Percentiles rank a stretch among this genome's conserved stretches.
These are phyloP conservation scores for Bursaphelenchus mucronatus DNA, from an alignment of 1,140 invertebrate genomes.

Conservation along the genomic window DNA sequence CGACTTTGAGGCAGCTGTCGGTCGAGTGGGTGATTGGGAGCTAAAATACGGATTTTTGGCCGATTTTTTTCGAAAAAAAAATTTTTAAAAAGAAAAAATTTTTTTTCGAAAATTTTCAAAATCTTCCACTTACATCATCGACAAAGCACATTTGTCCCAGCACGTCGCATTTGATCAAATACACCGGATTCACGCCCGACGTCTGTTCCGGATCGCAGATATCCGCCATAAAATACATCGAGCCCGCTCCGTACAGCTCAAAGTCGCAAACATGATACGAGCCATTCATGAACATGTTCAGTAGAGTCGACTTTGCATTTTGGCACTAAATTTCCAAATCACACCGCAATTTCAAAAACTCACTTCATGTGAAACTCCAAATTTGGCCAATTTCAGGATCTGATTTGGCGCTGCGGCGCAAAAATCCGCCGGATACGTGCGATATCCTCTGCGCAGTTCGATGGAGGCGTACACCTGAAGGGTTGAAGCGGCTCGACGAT, in stretches of 20 bases:
- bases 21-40: background rate
- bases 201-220: background rate
- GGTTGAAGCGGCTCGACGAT: conserved; percentile 5
- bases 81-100: too few relatives aligned
- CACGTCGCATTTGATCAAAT: too few relatives aligned
- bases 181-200: background rate
- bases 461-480: background rate
- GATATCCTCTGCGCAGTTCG: background rate
- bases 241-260: conserved; percentile 12
- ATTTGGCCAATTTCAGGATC: conserved; percentile 6
- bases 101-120: too few relatives aligned
- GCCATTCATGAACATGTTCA: background rate
- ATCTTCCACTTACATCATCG: background rate
- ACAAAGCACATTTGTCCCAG: background rate
- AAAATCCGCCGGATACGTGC: background rate
- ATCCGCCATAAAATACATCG: background rate
- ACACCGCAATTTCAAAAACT: background rate
- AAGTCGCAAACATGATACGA: background rate
- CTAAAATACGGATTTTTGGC: conserved; percentile 2
- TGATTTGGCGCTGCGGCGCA: background rate
- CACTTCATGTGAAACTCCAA: conserved; percentile 11
- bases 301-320: too few relatives aligned
- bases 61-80: too few relatives aligned
- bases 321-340: background rate
- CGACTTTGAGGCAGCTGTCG: background rate